A percentile compares a stretch with the other conserved stretches of the same genome.
Evolutionary conservation across 2,888 invertebrate species (phyloP).

Genomic region (Caenorhabditis sp.): DNA sequence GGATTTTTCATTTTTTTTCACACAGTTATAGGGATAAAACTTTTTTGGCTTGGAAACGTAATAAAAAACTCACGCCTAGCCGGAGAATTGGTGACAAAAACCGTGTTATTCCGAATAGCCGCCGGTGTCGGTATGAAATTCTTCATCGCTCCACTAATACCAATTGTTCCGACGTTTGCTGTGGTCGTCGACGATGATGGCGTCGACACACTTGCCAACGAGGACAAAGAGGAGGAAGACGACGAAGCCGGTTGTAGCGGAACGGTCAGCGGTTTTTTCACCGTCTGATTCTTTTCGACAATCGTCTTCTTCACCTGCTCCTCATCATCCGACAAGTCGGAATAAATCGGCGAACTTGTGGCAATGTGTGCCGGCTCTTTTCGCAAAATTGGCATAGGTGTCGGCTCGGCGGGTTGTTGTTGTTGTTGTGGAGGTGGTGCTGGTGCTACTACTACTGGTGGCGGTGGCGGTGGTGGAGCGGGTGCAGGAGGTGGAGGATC

Average conservation of each 20-base stretch:
- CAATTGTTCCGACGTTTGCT: no score
- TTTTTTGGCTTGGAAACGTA: no score
- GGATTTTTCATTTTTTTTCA: no score
- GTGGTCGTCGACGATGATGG: no score
- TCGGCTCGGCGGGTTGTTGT: neutral
- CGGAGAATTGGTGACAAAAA: neutral
- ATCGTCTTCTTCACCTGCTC: neutral
- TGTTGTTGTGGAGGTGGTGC: neutral
- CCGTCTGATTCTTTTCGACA: neutral
- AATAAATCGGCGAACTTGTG: neutral
- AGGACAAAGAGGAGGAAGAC: neutral
- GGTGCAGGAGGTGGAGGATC: neutral
- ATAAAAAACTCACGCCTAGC: neutral
- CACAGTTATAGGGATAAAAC: no score
- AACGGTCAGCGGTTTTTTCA: neutral
- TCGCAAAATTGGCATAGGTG: constrained; percentile 29
- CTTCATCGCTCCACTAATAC: neutral
- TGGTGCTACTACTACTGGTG: neutral
- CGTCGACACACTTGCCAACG: no score
- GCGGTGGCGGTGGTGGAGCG: neutral
- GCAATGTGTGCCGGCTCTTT: constrained; percentile 27
- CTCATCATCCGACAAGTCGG: constrained; percentile 4
- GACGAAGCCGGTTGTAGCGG: neutral
- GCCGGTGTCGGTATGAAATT: neutral
- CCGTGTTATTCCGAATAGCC: neutral